These are phyloP conservation scores for Ciconia stormi DNA, from an alignment of 2,113 vertebrate species.

Conservation along the genomic window DNA sequence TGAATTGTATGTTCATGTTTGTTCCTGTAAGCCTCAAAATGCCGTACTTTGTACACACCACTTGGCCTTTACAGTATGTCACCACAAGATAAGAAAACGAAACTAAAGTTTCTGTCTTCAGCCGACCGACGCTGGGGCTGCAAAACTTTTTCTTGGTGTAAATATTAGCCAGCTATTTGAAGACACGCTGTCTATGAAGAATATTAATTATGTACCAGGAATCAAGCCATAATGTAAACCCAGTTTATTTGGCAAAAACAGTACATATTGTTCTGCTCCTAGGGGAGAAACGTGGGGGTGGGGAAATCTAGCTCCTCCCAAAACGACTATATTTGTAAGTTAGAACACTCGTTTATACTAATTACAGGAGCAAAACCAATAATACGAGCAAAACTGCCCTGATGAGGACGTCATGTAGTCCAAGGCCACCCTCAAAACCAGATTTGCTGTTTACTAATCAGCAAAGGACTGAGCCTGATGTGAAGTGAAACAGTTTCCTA, in stretches of 20 bases:
- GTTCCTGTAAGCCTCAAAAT: not conserved
- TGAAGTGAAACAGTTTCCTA: rapidly evolving
- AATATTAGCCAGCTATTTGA: not conserved
- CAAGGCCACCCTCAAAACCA: not conserved
- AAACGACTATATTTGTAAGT: not conserved
- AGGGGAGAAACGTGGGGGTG: not conserved
- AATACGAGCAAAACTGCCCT: not conserved
- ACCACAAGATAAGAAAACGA: not conserved
- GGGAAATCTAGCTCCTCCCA: not conserved
- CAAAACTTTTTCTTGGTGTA: not conserved
- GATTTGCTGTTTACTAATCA: not conserved
- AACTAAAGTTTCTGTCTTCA: not conserved
- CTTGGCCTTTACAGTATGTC: not conserved
- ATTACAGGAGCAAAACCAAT: not conserved
- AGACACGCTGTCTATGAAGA: not conserved
- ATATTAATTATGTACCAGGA: not conserved
- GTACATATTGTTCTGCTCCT: not conserved
- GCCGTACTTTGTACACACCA: not conserved
- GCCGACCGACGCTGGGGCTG: not conserved
- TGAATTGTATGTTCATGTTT: not conserved
- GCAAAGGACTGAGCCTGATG: not conserved
- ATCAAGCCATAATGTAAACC: not conserved
- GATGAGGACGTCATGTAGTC: not conserved
- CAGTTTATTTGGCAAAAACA: not conserved
- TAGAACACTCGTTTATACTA: not conserved